Evolutionary conservation across 1,140 invertebrate species (phyloP), one percentile per base, ranked within the genome.

Genomic region (Ceratosolen fusciceps): DNA sequence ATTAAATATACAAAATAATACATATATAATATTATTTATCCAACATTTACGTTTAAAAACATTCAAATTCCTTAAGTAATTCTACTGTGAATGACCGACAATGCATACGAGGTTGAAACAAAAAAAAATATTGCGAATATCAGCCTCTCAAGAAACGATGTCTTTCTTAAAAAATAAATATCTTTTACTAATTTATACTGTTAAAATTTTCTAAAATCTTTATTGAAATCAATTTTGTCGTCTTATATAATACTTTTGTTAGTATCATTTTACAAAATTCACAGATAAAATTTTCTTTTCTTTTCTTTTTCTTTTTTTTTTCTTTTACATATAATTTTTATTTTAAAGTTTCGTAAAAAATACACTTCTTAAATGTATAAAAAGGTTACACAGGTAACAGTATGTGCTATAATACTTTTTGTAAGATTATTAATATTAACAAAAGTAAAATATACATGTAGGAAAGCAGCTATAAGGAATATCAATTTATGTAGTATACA

Each of bases 341-440:
- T 73, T 73, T 65, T 73, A 2, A 54, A 73, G 65, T 79, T 79
- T 52, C 58, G 16, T 79, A 74, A 65, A 79, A 74, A 79, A 79
- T 79, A 74, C 70, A 73, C 24, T 54, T 39, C n/a, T 67, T 73
- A 10, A 19, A 34, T 29, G 31, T 54, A 65, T 49, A 54, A 73
- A 79, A 79, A 37, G n/a, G 49, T 67, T 65, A 54, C 31, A 79
- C 47, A 9, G 14, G 24, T 79, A 79, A 73, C 58, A 74, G 72
- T 79, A 79, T 79, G 77, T 73, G 10, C 77, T 79, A 79, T 79
- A 79, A 79, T 79, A 79, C 77, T 79, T 79, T 73, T 65, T 65
- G 77, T 79, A 74, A 79, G 24, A 79, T 54, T 79, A 65, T 73
- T 73, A 67, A 79, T 73, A 71, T 73, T 79, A 73, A 79, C 70